Conservation (phyloP, 1,140 invertebrate genomes). For the Pygmarrhopalites habei region DNA sequence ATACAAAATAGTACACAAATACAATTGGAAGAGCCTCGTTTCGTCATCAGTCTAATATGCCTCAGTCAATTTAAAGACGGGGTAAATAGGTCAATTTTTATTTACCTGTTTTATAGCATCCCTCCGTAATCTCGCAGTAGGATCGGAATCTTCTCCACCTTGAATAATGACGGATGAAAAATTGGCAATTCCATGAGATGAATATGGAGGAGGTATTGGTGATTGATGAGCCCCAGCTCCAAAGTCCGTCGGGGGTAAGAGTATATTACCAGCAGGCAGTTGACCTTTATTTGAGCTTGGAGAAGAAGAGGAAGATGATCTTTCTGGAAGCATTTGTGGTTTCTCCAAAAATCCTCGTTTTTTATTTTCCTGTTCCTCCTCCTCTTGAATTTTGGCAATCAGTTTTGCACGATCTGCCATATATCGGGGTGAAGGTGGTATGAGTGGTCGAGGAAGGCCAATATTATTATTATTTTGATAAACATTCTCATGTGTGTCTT, state of each 20-base stretch:
- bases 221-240: too few relatives aligned
- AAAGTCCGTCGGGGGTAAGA: not conserved
- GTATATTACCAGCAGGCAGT: too few relatives aligned
- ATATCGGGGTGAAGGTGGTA: conserved; percentile 21
- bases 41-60: too few relatives aligned
- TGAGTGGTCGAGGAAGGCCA: conserved; percentile 26
- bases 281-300: not conserved
- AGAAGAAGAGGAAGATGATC: conserved; percentile 22
- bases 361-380: conserved; percentile 29
- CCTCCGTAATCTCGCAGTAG: conserved; percentile 53
- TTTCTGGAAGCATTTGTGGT: conserved; percentile 22
- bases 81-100: too few relatives aligned
- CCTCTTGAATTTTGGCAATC: conserved; percentile 33
- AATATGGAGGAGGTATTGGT: not conserved
- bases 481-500: not conserved
- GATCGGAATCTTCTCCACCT: conserved; percentile 56
- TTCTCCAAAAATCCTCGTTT: conserved; percentile 33
- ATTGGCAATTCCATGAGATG: not conserved
- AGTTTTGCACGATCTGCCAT: conserved; percentile 33
- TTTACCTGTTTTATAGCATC: conserved; percentile 70
- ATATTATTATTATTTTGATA: not conserved
- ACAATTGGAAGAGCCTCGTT: too few relatives aligned
- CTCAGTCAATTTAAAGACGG: too few relatives aligned
- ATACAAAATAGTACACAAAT: too few relatives aligned
- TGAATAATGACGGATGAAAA: conserved; percentile 3